Evolutionary conservation across 2,113 vertebrate genomes (phyloP), one percentile per base, ranked within the genome.

Genomic region (Protobothrops flavoviridis): DNA sequence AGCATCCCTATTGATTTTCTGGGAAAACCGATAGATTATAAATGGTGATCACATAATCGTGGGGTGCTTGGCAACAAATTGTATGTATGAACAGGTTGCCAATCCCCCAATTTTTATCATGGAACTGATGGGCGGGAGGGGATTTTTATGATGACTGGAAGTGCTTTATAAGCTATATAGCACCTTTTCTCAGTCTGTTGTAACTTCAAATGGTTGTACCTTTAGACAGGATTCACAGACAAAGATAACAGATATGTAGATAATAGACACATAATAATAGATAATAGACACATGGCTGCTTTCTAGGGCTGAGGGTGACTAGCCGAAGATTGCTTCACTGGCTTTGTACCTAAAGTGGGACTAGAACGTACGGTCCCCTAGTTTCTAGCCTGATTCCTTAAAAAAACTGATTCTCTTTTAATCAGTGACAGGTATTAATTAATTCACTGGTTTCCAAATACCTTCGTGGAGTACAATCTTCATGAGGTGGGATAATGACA

Each of bases 391-490:
- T 1, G 33, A 43, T 43, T 39, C 20, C 7, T 43, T 43, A 81
- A 81, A 33, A 33, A 81, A 81, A 33, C 17, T 39, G 74, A 1
- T 43, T 39, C 17, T 81, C 33, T 81, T 81, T 81, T 81, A 81
- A 55, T 90, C 12, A 93, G 45, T 5, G 33, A 53, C 4, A 89
- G 20, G 17, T 86, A 93, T 2, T 89, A 90, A 20, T n/a, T 43
- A 52, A 92, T 92, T 74, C 11, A 90, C 13, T 87, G 24, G 21
- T 21, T 50, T 33, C 87, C 8, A 87, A 92, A 5, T 98, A 99
- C 99, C 99, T 99, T 97, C 99, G 98, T 0, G 99, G 99, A 0
- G 98, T 99, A 95, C 99, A 99, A 96, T 99, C 99, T 10, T 99
- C 99, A 1, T 99, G 98, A 0, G 99, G 99, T 21, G 99, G 99